A percentile compares a stretch with the other conserved stretches of the same genome.
These are phyloP conservation scores for Tribolium freemani DNA, from an alignment of 2,888 invertebrate species.

Conservation along the genomic window DNA sequence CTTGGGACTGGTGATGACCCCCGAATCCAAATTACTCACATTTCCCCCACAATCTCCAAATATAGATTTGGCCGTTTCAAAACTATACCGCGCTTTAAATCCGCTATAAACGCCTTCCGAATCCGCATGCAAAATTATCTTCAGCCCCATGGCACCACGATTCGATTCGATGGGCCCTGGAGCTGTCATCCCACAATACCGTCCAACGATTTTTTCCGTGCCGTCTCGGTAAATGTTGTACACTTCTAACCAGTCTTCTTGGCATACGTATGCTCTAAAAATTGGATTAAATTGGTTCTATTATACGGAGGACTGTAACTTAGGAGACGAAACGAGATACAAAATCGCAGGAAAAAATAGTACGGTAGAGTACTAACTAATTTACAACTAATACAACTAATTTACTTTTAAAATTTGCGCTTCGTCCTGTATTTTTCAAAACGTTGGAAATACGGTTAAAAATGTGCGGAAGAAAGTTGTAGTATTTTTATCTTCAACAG, in stretches of 20 bases:
- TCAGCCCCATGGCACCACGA: conserved; percentile 88
- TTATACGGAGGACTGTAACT: too few species aligned
- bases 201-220: conserved; percentile 86
- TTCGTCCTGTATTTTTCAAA: too few species aligned
- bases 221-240: conserved; percentile 90
- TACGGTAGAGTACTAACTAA: too few species aligned
- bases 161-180: conserved; percentile 97
- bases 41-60: conserved; percentile 95
- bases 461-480: too few species aligned
- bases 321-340: too few species aligned
- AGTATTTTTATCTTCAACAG: too few species aligned
- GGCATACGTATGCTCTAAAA: conserved; percentile 80
- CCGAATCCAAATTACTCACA: conserved; percentile 86
- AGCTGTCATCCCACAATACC: conserved; percentile 91
- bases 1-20: conserved; percentile 89
- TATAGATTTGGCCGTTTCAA: conserved; percentile 88
- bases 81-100: conserved; percentile 95
- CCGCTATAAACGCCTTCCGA: conserved; percentile 91
- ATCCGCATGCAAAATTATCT: conserved; percentile 91
- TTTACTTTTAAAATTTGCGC: too few species aligned
- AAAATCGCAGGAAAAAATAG: too few species aligned
- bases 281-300: too few species aligned
- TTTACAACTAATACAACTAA: too few species aligned
- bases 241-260: conserved; percentile 95
- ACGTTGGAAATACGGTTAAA: too few species aligned